Evolutionary conservation across 1,140 invertebrate species (phyloP).

Genomic region (Steinernema khuongi): DNA sequence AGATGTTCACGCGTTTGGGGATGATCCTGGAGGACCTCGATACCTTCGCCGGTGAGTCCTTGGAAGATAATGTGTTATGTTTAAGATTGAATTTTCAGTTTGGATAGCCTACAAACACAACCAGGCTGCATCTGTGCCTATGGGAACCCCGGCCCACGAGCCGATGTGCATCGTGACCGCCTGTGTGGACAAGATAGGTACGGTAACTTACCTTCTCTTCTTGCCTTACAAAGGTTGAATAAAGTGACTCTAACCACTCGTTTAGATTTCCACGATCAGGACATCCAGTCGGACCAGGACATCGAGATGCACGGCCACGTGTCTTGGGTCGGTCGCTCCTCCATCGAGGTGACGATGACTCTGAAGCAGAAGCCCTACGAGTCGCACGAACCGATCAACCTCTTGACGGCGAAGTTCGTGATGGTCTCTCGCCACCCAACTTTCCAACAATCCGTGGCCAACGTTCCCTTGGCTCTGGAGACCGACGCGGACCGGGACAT

Average conservation of each 20-base stretch:
- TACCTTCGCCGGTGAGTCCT: constrained; percentile 66
- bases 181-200: constrained; percentile 69
- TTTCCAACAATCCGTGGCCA: constrained; percentile 56
- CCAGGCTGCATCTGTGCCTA: constrained; percentile 60
- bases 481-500: constrained; percentile 67
- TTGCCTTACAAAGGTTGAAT: neutral
- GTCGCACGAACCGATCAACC: constrained; percentile 61
- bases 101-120: constrained; percentile 70
- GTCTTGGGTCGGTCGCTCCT: constrained; percentile 71
- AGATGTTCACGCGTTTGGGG: constrained; percentile 68
- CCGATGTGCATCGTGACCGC: constrained; percentile 73
- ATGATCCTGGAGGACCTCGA: constrained; percentile 74
- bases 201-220: constrained; percentile 7
- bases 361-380: constrained; percentile 66
- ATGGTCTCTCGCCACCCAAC: constrained; percentile 72
- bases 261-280: constrained; percentile 49
- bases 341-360: constrained; percentile 70
- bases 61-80: neutral
- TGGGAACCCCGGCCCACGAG: constrained; percentile 58
- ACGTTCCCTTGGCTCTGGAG: constrained; percentile 65
- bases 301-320: constrained; percentile 71
- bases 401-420: constrained; percentile 70
- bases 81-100: constrained; percentile 44
- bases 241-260: neutral
- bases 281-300: constrained; percentile 64